These are phyloP conservation scores for Arothron firmamentum DNA, from an alignment of 2,113 vertebrate genomes.

Conservation along the genomic window DNA sequence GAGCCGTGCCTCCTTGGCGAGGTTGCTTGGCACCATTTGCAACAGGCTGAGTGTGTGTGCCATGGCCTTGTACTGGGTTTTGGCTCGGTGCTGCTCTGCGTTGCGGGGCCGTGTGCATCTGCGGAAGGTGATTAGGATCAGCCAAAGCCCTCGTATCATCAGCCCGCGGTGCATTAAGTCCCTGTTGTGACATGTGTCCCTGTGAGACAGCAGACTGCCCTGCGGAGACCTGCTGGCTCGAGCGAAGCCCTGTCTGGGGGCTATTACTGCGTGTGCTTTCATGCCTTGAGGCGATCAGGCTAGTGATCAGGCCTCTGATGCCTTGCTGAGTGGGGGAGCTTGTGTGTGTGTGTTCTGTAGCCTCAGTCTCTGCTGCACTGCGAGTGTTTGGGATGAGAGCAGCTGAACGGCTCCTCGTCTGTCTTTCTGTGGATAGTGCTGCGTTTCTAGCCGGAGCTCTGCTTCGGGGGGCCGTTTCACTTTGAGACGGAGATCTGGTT, in stretches of 20 bases:
- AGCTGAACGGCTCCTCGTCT: conserved; percentile 10
- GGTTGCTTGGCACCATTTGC: conserved; percentile 23
- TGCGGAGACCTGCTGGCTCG: conserved; percentile 39
- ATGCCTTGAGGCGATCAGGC: conserved; percentile 50
- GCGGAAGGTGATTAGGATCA: conserved; percentile 69
- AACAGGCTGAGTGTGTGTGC: conserved; percentile 35
- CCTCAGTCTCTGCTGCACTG: conserved; percentile 25
- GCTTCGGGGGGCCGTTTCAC: conserved; percentile 1
- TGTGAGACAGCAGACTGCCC: conserved; percentile 31
- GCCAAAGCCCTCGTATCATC: conserved; percentile 55
- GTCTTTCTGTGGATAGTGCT: conserved; percentile 10
- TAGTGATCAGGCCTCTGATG: conserved; percentile 28
- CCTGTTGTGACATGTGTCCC: conserved; percentile 25
- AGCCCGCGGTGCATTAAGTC: conserved; percentile 9
- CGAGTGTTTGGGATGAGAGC: conserved; percentile 20
- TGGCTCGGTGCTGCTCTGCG: conserved; percentile 34
- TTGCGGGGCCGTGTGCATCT: conserved; percentile 40
- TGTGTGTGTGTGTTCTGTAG: conserved; percentile 28
- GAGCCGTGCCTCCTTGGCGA: conserved; percentile 32
- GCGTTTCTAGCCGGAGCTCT: conserved; percentile 29
- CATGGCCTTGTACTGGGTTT: conserved; percentile 21
- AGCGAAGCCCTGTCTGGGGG: conserved; percentile 40
- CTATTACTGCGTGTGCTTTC: conserved; percentile 37
- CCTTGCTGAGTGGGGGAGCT: conserved; percentile 39
- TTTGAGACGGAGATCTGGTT: conserved; percentile 11